Evolutionary conservation across 2,113 vertebrate genomes (phyloP).

Genomic region (Phainopepla nitens): DNA sequence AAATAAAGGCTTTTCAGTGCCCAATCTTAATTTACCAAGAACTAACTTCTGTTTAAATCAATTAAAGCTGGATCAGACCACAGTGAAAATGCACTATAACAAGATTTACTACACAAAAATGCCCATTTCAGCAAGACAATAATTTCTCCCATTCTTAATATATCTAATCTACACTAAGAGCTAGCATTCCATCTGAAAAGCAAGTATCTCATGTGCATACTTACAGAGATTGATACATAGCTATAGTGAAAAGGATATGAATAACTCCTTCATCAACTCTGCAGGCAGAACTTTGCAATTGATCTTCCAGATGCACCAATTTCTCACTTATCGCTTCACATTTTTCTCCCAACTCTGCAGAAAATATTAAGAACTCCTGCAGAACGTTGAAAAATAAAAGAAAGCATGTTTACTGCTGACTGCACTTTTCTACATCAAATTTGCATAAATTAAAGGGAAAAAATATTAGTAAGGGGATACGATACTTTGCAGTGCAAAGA

Average conservation of each 20-base stretch:
- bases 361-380: slow-evolving; percentile 64
- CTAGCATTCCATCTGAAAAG: not conserved
- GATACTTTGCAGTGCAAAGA: not conserved
- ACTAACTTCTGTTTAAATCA: not conserved
- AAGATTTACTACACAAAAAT: not conserved
- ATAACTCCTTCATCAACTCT: slow-evolving; percentile 78
- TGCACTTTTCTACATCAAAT: not conserved
- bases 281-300: slow-evolving; percentile 76
- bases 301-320: slow-evolving; percentile 81
- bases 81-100: not conserved
- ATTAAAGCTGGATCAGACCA: not conserved
- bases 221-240: not conserved
- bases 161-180: not conserved
- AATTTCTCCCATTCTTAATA: not conserved
- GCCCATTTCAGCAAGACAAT: not conserved
- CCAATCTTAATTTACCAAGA: not conserved
- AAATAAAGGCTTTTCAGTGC: not conserved
- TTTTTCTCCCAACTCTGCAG: slow-evolving; percentile 62
- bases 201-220: not conserved
- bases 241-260: slow-evolving; percentile 83
- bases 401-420: not conserved
- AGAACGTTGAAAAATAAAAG: slow-evolving; percentile 18
- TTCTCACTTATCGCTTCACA: slow-evolving; percentile 75
- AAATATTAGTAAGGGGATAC: not conserved
- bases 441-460: not conserved